Base-by-base conservation (phyloP, 1,140 invertebrate species). In the Pseudomyrmex pallidus region DNA sequence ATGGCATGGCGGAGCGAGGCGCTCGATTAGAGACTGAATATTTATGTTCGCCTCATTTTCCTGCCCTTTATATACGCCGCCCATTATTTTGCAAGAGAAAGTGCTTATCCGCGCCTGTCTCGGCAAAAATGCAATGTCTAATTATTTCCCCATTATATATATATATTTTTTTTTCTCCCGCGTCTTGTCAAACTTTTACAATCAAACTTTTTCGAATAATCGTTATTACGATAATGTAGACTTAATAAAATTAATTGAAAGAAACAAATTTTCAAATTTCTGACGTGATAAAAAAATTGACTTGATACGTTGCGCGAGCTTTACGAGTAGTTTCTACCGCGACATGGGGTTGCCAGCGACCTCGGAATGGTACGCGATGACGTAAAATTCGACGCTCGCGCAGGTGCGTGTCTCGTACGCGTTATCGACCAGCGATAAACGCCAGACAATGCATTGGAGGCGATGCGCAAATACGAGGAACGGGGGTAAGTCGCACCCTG, bases 371-470 rank as follows among this genome's bases (percentile, higher is more conserved):
- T 64, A 44, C 63, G 56, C 54, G 62, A 25, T 35, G 82, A 80
- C 54, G 25, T 22, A 80, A 76, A 72, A 63, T 83, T 85, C 52
- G 15, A 76, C 52, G 70, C 17, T 48, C 62, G 72, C 83, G 84
- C 84, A 89, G 80, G 80, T 89, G 87, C 84, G 78, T 88, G 80
- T 86, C 74, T 67, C 63, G 84, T 72, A 22, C 64, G 74, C 86
- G 85, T 88, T 92, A 93, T 93, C 89, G 91, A 93, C 91, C 80
- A 89, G 85, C 83, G 73, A 89, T 88, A 89, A 86, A 86, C 74
- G 80, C 25, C 59, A 87, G 52, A 66, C 68, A 74, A 83, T 83
- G 83, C 83, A 88, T 83, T 86, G 82, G 25, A 84, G 72, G 44
- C 68, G 35, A 77, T 50, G 46, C 56, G 56, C 73, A 54, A 54